Base-by-base conservation (phyloP, 2,888 invertebrate genomes). In the Aphidius colemani region DNA sequence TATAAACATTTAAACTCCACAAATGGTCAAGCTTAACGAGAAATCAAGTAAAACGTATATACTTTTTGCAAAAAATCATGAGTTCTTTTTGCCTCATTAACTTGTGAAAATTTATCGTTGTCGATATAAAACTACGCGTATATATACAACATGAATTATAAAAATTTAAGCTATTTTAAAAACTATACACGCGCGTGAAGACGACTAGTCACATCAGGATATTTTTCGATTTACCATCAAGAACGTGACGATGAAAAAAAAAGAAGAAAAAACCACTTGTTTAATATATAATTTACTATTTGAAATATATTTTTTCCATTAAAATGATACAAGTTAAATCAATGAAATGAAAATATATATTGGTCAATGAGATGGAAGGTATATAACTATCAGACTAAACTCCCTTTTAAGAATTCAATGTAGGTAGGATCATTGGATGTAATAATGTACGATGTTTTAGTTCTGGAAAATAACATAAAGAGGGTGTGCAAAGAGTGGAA, bases 51-150 rank as follows among this genome's bases (percentile, higher is more conserved):
- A 69, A 67, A 70, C 67, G 66, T 66, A 58, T 66, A 30, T 30
- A 69, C 65, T 70, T 68, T 71, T 68, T 66, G 67, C 66, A 63
- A 45, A 41, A 50, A 18, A 60, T 45, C 57, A 44, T 53, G 62
- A 30, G 30, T 58, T 44, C 30, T 59, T 41, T 61, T 30, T 59
- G 67, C 61, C 69, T 71, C 70, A 70, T 71, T 70, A 70, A 70
- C 69, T 64, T 65, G 59, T 65, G 18, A 30, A 46, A 69, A 73
- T 73, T 73, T 72, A 73, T 72, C 63, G 70, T 65, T 62, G 66
- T 64, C 65, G 69, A 43, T 57, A 46, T 46, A 49, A 40, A 30
- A 30, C 5, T 5, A 30, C 30, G 30, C 5, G 5, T 30, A 30
- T 2, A 30, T 30, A 30, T 57, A 45, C 39, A 57, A 18, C 46